A percentile compares a stretch with the other conserved stretches of the same genome.
Conservation (phyloP, 2,888 invertebrate genomes). For the Xestobium rufovillosum region DNA sequence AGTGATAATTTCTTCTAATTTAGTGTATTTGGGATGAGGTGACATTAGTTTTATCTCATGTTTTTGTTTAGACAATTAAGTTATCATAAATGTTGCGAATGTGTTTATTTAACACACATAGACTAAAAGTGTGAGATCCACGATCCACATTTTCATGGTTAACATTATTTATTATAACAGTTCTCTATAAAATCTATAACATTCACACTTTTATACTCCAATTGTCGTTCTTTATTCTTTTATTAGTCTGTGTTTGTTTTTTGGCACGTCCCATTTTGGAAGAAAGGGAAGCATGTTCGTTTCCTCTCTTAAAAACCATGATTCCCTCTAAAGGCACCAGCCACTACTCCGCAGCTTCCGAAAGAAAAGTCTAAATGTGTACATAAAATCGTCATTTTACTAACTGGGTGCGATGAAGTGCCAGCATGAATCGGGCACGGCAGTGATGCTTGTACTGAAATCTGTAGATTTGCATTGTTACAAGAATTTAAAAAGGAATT, state of each 20-base stretch:
- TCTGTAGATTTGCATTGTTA: too few species aligned
- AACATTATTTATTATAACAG: conserved; percentile 41
- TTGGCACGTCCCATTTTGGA: conserved; percentile 41
- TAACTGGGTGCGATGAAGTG: too few species aligned
- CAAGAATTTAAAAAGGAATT: too few species aligned
- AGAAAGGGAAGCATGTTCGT: conserved; percentile 30
- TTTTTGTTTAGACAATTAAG: too few species aligned
- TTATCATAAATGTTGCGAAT: conserved; percentile 25
- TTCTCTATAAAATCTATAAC: conserved; percentile 45
- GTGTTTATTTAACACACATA: conserved; percentile 27
- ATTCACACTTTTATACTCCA: conserved; percentile 36
- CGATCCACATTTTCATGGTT: conserved; percentile 24
- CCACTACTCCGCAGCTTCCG: conserved; percentile 25
- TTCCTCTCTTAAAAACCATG: conserved; percentile 22
- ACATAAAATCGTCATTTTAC: too few species aligned
- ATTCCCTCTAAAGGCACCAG: conserved; percentile 38
- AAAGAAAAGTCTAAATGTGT: too few species aligned
- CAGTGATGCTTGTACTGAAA: too few species aligned
- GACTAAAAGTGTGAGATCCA: conserved; percentile 32
- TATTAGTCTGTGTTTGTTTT: conserved; percentile 23
- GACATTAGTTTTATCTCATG: too few species aligned
- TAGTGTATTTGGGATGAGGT: too few species aligned
- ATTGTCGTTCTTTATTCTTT: conserved; percentile 6
- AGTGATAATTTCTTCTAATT: conserved; percentile 35
- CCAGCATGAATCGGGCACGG: too few species aligned